Base-by-base conservation (phyloP, 1,140 invertebrate species). In the Brachionus manjavacas region DNA sequence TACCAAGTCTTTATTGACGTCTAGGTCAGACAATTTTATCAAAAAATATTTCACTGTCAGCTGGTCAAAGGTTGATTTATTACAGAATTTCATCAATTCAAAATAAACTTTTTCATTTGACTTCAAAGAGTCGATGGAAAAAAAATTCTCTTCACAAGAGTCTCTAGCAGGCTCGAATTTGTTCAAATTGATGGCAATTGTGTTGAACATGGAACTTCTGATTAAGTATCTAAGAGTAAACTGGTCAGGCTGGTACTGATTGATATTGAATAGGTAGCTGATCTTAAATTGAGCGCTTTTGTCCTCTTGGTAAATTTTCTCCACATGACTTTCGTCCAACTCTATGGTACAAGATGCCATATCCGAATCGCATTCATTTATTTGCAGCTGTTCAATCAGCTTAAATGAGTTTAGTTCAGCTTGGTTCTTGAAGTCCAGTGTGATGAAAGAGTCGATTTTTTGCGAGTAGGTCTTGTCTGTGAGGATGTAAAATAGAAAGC, bases 121-220 rank as follows among this genome's bases (percentile, higher is more conserved):
- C 52, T 49, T 35, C 4, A 49, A 14, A 3, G 72, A 49, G 7
- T 49, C 72, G 14, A 76, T 76, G 20, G 72, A 49, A 12, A 76
- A 76, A 76, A 25, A 76, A 49, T 76, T 76, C 11, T 46, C 16
- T 4, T 35, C n/a, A 46, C 72, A 76, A 25, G 72, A 35, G 23
- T 81, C 8, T 43, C 11, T 20, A 9, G 3, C 3, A 4, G 79
- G 52, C 41, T 81, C 16, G 64, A 46, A 81, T 11, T 43, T 23
- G 12, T 64, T n/a, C 52, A 81, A 64, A 81, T 81, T 60, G 20
- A 81, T 64, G 12, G 79, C 79, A 39, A 81, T 81, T n/a, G 79
- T 81, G 39, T 68, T 81, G 16, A 14, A 81, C 12, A 16, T 64
- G 11, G 31, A 20, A 23, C 31, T 60, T 43, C 64, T 64, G 14